Percentiles rank a stretch among this genome's conserved stretches.
phyloP scores from a whole-genome alignment of 1,140 invertebrate species.

The Drosophila ercepeae region DNA sequence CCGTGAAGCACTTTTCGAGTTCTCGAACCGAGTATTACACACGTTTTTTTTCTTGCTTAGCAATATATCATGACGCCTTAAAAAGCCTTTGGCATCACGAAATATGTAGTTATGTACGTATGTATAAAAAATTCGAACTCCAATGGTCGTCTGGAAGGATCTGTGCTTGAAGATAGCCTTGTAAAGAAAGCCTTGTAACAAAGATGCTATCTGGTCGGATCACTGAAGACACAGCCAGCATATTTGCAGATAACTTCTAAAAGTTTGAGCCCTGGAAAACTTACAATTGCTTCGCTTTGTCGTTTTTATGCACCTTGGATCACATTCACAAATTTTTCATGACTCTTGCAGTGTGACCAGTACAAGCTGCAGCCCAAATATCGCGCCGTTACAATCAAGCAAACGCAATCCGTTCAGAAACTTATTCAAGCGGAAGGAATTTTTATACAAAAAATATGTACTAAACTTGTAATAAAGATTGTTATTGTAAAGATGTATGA shows the following conservation, averaged over 20 bases:
- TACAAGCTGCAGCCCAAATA: background rate
- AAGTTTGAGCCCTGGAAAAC: slow-evolving; percentile 3
- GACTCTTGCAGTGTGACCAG: slow-evolving; percentile 30
- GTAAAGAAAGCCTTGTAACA: background rate
- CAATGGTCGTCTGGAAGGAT: background rate
- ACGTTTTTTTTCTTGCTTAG: background rate
- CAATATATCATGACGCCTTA: background rate
- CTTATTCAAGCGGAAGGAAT: background rate
- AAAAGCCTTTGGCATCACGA: slow-evolving; percentile 11
- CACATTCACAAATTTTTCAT: slow-evolving; percentile 33
- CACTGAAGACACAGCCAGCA: background rate
- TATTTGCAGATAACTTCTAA: background rate
- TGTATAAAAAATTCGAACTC: background rate
- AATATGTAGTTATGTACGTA: slow-evolving; percentile 12
- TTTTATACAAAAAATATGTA: background rate
- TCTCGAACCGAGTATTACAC: background rate
- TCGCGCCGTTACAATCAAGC: slow-evolving; percentile 7
- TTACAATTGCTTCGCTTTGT: slow-evolving; percentile 40
- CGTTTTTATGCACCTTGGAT: slow-evolving; percentile 33
- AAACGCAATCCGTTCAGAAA: background rate
- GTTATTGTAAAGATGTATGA: background rate
- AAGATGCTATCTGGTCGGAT: background rate
- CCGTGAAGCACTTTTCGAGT: background rate
- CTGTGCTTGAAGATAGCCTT: too few relatives aligned
- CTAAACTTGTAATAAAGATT: background rate